These are phyloP conservation scores for Bimastos eiseni DNA, from an alignment of 2,888 invertebrate genomes.

Conservation along the genomic window DNA sequence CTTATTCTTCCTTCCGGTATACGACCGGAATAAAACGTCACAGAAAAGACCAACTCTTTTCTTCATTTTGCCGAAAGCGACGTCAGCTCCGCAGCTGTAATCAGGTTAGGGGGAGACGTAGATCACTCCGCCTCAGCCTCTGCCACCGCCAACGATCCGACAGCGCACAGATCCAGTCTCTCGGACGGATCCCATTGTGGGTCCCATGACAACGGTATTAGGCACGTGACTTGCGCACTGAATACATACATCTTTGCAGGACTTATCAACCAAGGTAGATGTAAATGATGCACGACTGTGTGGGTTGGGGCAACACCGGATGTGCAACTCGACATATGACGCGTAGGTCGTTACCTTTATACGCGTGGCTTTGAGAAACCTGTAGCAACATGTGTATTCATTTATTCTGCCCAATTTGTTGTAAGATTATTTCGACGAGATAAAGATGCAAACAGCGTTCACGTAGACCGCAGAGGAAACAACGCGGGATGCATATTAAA, in stretches of 20 bases:
- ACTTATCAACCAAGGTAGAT: background rate
- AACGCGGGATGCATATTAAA: no score
- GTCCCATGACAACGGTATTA: background rate
- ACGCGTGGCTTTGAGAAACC: background rate
- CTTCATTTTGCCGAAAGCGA: background rate
- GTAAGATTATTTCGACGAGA: no score
- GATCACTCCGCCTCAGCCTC: background rate
- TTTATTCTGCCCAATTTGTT: no score
- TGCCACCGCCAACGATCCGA: no score
- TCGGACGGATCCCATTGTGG: background rate
- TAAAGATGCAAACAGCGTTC: no score
- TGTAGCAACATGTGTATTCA: no score
- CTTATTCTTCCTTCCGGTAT: background rate
- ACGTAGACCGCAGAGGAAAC: no score
- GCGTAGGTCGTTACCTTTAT: background rate
- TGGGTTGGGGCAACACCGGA: background rate
- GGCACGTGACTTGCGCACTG: background rate
- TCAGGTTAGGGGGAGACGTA: background rate
- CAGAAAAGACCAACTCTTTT: background rate
- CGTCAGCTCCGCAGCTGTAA: background rate
- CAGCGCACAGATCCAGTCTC: no score
- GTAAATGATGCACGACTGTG: background rate
- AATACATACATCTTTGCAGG: background rate
- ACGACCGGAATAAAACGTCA: background rate
- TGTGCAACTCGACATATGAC: background rate